Evolutionary conservation across 2,797 vertebrate genomes (phyloP).

Genomic region (Myiotriccus ornatus): DNA sequence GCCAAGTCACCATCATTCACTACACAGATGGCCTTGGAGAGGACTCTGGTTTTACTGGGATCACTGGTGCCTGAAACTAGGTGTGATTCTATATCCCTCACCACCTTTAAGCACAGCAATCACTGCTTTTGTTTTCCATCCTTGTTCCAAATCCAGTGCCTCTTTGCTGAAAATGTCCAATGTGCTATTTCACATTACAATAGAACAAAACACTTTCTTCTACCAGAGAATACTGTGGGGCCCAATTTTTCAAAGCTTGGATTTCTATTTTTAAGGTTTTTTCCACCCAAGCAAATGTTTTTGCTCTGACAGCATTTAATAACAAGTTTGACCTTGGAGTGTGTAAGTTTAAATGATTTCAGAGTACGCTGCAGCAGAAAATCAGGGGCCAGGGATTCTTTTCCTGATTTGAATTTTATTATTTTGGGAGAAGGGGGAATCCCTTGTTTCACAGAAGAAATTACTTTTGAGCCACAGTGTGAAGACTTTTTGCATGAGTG

Average conservation of each 20-base stretch:
- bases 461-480: constrained; percentile 30
- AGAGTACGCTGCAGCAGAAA: background rate
- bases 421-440: constrained; percentile 52
- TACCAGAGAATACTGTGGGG: background rate
- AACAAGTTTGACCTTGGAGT: constrained; percentile 49
- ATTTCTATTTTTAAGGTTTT: constrained; percentile 7
- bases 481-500: constrained; percentile 19
- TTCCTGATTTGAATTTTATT: constrained; percentile 61
- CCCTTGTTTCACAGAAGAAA: constrained; percentile 48
- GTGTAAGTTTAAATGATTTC: constrained; percentile 33
- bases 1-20: background rate
- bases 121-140: background rate
- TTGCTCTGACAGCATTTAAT: constrained; percentile 48
- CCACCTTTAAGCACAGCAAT: background rate
- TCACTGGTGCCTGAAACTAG: background rate
- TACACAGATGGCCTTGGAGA: background rate
- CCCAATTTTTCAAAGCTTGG: background rate
- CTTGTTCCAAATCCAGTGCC: background rate
- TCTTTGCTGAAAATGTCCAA: background rate
- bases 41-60: background rate
- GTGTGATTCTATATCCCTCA: background rate
- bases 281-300: constrained; percentile 2
- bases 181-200: background rate
- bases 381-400: constrained; percentile 37
- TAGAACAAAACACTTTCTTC: background rate